Conservation (phyloP, 2,113 vertebrate genomes). For the Labeo catla region DNA sequence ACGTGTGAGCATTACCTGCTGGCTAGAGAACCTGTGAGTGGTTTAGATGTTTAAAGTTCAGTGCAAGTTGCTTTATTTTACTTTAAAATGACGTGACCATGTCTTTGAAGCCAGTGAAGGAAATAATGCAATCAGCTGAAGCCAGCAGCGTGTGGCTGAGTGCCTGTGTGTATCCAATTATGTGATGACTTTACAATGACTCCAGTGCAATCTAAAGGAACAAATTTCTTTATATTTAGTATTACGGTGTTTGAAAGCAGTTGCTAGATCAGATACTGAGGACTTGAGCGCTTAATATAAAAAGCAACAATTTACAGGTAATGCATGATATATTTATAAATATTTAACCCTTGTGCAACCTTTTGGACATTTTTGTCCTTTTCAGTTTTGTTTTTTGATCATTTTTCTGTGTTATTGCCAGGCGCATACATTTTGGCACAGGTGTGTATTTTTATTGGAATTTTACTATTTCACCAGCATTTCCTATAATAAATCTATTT, state of each 20-base stretch:
- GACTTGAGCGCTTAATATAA: background rate
- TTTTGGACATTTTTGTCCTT: no score
- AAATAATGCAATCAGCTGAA: background rate
- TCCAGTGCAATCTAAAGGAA: conserved; percentile 16
- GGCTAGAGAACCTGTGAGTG: conserved; percentile 13
- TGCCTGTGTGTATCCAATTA: background rate
- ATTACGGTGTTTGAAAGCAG: background rate
- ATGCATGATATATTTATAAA: background rate
- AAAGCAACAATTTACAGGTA: background rate
- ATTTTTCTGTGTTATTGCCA: no score
- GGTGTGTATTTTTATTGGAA: no score
- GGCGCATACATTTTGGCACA: no score
- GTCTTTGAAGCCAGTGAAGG: conserved; percentile 17
- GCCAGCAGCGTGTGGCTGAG: background rate
- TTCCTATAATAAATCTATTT: no score
- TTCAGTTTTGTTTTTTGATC: no score
- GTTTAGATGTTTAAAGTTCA: conserved; percentile 27
- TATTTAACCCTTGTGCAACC: background rate
- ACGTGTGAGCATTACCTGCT: conserved; percentile 49
- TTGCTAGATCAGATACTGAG: background rate
- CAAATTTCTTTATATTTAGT: background rate
- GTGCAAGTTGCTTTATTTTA: conserved; percentile 34
- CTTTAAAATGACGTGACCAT: conserved; percentile 16
- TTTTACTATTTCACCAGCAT: no score
- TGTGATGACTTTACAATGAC: background rate